A percentile compares a stretch with the other conserved stretches of the same genome.
Conservation (phyloP, 2,113 vertebrate genomes). For the Montifringilla adamsi region DNA sequence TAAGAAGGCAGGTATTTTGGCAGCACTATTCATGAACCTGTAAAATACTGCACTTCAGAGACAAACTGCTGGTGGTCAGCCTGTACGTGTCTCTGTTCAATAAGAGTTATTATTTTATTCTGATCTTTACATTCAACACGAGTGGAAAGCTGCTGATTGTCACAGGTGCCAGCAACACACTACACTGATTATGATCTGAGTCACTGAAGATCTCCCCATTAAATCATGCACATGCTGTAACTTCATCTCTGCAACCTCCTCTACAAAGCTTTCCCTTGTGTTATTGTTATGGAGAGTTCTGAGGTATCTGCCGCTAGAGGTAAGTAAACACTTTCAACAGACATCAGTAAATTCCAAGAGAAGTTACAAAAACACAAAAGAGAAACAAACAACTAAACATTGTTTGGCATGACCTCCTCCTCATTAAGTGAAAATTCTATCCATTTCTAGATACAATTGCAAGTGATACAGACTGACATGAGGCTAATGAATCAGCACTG, state of each 20-base stretch:
- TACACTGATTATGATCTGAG: neutral
- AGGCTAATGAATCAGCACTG: neutral
- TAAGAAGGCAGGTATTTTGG: neutral
- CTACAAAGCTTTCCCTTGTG: neutral
- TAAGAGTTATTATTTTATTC: neutral
- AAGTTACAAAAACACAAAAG: neutral
- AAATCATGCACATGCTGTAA: neutral
- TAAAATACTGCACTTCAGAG: neutral
- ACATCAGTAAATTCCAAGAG: neutral
- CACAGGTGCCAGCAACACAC: neutral
- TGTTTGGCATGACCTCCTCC: neutral
- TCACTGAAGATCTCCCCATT: neutral
- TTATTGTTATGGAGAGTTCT: neutral
- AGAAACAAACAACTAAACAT: neutral
- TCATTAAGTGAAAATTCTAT: neutral
- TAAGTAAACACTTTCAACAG: neutral
- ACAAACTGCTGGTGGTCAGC: neutral
- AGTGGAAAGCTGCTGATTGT: neutral
- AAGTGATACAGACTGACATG: neutral
- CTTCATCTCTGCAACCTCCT: neutral
- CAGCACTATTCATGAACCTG: neutral
- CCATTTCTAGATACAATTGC: neutral
- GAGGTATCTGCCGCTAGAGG: neutral
- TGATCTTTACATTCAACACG: neutral
- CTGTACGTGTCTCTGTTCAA: neutral